Conservation (phyloP, 2,113 vertebrate genomes). For the Rhinopomastus cyanomelas region DNA sequence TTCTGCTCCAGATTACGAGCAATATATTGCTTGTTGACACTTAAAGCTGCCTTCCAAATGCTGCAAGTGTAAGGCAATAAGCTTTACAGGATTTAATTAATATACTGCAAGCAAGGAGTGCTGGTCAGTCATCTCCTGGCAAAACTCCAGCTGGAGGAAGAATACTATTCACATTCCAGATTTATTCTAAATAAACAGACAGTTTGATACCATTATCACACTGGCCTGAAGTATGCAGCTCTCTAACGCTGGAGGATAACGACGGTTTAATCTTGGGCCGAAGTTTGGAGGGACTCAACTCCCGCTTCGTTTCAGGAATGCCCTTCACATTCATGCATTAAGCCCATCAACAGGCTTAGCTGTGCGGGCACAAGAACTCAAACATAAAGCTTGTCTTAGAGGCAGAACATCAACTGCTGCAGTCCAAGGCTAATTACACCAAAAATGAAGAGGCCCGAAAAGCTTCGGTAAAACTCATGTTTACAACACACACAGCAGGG, state of each 20-base stretch:
- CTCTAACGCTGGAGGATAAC: neutral
- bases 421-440: neutral
- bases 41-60: neutral
- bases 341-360: neutral
- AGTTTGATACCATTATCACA: neutral
- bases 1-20: neutral
- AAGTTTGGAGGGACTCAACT: neutral
- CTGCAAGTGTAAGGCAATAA: conserved; percentile 11
- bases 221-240: neutral
- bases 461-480: neutral
- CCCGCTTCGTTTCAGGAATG: neutral
- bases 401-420: neutral
- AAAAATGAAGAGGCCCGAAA: neutral
- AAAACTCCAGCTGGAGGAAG: conserved; percentile 1
- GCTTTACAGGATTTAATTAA: conserved; percentile 1
- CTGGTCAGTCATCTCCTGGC: neutral
- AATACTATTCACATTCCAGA: conserved; percentile 8
- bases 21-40: neutral
- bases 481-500: neutral
- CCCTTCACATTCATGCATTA: neutral
- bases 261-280: neutral
- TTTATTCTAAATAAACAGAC: conserved; percentile 43
- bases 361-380: neutral
- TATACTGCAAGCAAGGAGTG: neutral
- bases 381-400: neutral